A percentile compares a stretch with the other conserved stretches of the same genome.
Evolutionary conservation across 2,113 vertebrate species (phyloP).

Genomic region (Kobus ellipsiprymnus): DNA sequence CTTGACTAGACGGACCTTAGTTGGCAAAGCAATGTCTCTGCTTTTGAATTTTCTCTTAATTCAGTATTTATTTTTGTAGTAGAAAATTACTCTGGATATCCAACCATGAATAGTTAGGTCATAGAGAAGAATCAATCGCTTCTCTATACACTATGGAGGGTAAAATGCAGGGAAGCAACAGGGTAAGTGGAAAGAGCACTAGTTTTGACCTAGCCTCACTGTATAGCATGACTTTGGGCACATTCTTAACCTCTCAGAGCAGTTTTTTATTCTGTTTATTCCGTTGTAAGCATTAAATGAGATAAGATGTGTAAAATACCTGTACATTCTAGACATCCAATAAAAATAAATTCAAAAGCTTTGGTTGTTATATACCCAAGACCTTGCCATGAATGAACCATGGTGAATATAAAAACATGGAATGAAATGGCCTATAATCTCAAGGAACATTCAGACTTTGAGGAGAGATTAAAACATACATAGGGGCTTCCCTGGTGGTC

Average conservation of each 20-base stretch:
- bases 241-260: neutral
- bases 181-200: neutral
- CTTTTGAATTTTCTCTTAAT: neutral
- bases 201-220: neutral
- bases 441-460: neutral
- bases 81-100: slow-evolving; percentile 1
- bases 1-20: no score
- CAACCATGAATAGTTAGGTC: neutral
- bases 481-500: neutral
- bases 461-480: neutral
- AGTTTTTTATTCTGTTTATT: slow-evolving; percentile 40
- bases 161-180: neutral
- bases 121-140: slow-evolving; percentile 16
- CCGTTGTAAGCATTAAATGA: neutral
- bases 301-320: neutral
- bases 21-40: no score
- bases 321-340: neutral
- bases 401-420: neutral
- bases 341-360: slow-evolving; percentile 29
- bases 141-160: neutral
- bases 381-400: neutral
- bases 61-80: slow-evolving; percentile 6
- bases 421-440: slow-evolving; percentile 6
- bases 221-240: neutral
- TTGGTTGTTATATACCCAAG: neutral